A percentile compares a stretch with the other conserved stretches of the same genome.
These are phyloP conservation scores for Typhlichthys eigenmanni DNA, from an alignment of 2,797 vertebrate genomes.

Conservation along the genomic window DNA sequence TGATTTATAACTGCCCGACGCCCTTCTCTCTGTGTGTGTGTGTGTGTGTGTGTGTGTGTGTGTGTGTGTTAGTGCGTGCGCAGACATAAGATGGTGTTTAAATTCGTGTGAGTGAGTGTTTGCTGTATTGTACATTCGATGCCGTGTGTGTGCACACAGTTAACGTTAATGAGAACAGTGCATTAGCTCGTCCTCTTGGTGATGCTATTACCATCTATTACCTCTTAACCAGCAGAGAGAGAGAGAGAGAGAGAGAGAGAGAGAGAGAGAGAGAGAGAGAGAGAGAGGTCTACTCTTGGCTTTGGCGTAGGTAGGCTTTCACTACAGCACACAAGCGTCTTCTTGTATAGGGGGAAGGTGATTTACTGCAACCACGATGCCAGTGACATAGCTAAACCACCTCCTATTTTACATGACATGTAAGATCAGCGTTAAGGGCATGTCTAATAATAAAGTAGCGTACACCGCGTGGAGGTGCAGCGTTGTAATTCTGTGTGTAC, in stretches of 20 bases:
- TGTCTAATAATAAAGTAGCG: background rate
- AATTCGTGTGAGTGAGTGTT: background rate
- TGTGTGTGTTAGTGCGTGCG: background rate
- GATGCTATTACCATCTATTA: background rate
- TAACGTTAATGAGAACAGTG: constrained; percentile 33
- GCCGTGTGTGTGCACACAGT: constrained; percentile 7
- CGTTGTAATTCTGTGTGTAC: constrained; percentile 12
- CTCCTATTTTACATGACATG: constrained; percentile 46
- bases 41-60: constrained; percentile 9
- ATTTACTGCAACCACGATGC: constrained; percentile 42
- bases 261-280: background rate
- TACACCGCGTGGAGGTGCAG: constrained; percentile 20
- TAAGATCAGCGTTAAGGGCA: constrained; percentile 24
- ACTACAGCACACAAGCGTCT: constrained; percentile 37
- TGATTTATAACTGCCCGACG: constrained; percentile 62
- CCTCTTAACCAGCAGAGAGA: constrained; percentile 20
- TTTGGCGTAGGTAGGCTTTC: constrained; percentile 35
- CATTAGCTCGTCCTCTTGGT: constrained; percentile 54
- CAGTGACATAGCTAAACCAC: constrained; percentile 32
- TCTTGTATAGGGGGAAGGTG: constrained; percentile 36
- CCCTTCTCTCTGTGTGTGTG: background rate
- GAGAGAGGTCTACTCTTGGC: constrained; percentile 10
- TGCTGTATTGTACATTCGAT: too few relatives aligned
- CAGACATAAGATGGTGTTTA: background rate
- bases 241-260: background rate